Evolutionary conservation across 2,888 invertebrate species (phyloP), one percentile per base, ranked within the genome.

Genomic region (Alentia gelatinosa): DNA sequence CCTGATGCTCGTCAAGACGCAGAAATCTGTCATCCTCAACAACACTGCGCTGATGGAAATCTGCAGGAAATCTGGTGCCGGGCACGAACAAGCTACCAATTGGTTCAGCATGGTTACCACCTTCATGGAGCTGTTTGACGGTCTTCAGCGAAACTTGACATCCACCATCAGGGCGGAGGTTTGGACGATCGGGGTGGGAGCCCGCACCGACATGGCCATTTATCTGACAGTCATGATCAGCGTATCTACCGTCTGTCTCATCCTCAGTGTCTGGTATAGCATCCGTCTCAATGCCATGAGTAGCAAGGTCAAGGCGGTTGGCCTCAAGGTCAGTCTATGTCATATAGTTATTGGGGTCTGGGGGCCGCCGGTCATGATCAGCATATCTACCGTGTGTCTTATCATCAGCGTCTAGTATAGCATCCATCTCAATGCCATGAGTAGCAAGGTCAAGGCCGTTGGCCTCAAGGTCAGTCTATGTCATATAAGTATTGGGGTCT

Each of bases 241-340:
- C 9, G 83, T 91, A 1, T 42, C 83, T 4, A 19, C 75, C 35
- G 56, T 40, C 30, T 89, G 89, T 15, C n/a, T 91, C 75, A 37
- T 50, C 9, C 75, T 91, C 33, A 90, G 83, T 26, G 30, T 75
- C 12, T 91, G 91, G 91, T 91, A 91, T 50, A 89, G 89, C 75
- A 33, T 79, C 37, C 56, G 89, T 19, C 74, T 91, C 40, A 33
- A 90, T 39, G 68, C 74, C 1, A 42, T 91, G 79, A 90, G 40
- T 30, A 56, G 35, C 19, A 89, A 75, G 68, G 83, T 91, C 50
- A 89, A 56, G 40, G 89, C 68, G 15, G 35, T 39, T 23, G 39
- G 35, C 37, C 4, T 79, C 19, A 35, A 79, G 79, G 79, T 79
- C 35, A 39, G 74, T 74, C 15, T 15, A n/a, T 63, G 5, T 63